phyloP scores from a whole-genome alignment of 2,888 invertebrate species.

The Temnothorax unifasciatus region DNA sequence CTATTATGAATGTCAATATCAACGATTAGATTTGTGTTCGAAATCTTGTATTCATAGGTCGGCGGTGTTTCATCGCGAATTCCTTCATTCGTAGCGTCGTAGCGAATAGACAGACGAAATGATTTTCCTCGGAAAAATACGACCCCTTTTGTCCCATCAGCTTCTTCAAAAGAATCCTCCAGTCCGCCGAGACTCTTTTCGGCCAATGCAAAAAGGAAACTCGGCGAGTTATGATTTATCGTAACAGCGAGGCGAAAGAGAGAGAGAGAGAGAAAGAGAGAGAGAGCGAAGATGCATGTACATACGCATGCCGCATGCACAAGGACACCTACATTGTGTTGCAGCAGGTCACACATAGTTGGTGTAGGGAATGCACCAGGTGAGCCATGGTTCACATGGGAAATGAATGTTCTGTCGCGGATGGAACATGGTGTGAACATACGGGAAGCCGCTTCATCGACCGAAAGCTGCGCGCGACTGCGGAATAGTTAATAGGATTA shows the following conservation, averaged over 20 bases:
- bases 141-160: slow-evolving; percentile 61
- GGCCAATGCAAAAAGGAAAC: slow-evolving; percentile 61
- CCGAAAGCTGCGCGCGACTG: slow-evolving; percentile 50
- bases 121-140: slow-evolving; percentile 61
- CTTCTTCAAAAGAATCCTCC: slow-evolving; percentile 55
- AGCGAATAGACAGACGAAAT: slow-evolving; percentile 36
- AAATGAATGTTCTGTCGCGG: slow-evolving; percentile 86
- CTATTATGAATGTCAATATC: neutral
- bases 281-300: neutral
- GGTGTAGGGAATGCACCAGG: slow-evolving; percentile 77
- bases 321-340: slow-evolving; percentile 65
- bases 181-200: slow-evolving; percentile 60
- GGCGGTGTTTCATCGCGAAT: slow-evolving; percentile 25
- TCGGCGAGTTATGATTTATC: slow-evolving; percentile 74
- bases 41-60: slow-evolving; percentile 35
- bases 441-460: slow-evolving; percentile 69
- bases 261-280: neutral
- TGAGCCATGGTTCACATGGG: slow-evolving; percentile 86
- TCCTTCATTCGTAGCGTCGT: neutral
- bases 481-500: slow-evolving; percentile 61
- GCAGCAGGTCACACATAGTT: slow-evolving; percentile 71
- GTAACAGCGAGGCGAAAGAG: slow-evolving; percentile 42
- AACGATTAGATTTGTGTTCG: neutral
- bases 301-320: slow-evolving; percentile 24
- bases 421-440: slow-evolving; percentile 80